Evolutionary conservation across 1,140 invertebrate species (phyloP), one percentile per base, ranked within the genome.

Genomic region (Druon quercuslanigerum): DNA sequence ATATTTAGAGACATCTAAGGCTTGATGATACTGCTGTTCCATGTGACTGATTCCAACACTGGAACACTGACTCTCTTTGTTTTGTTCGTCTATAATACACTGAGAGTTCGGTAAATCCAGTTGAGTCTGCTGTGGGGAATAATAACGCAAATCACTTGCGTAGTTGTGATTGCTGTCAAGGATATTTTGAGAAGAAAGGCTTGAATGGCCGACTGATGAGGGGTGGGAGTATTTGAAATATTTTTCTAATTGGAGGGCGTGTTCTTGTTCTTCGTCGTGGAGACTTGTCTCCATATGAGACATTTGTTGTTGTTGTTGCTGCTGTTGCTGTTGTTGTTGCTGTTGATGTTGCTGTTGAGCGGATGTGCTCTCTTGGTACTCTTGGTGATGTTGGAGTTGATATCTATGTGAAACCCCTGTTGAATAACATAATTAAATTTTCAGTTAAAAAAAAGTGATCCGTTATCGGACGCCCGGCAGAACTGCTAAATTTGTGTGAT

Each of bases 121-220:
- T 51, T 91, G 90, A 2, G 86, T 85, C 73, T 89, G 88, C 51
- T 90, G 89, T 0, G 87, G 77, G 0, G 86, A 85, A 57, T 92
- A 92, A 51, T 90, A 90, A 52, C 91, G 89, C 74, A 92, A 76
- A 79, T 92, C 91, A 66, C 90, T 91, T 11, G 91, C 91, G 77
- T 92, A 92, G 81, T 92, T 92, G 81, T 92, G 92, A 76, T 92
- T 92, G 56, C 89, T 91, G 82, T 92, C 92, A 46, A 92, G 77
- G 2, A 91, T 76, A 75, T 84, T 91, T 33, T 91, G 91, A 0
- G 88, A 78, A 0, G 87, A 82, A 50, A 90, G 72, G 71, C 87
- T 91, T 16, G 88, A 87, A 40, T 92, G 91, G 16, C 76, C 86
- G 13, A 90, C 79, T 71, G 82, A 89, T n/a, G 85, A 83, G 7